Base-by-base conservation (phyloP, 2,113 vertebrate species). In the Ciconia stormi region DNA sequence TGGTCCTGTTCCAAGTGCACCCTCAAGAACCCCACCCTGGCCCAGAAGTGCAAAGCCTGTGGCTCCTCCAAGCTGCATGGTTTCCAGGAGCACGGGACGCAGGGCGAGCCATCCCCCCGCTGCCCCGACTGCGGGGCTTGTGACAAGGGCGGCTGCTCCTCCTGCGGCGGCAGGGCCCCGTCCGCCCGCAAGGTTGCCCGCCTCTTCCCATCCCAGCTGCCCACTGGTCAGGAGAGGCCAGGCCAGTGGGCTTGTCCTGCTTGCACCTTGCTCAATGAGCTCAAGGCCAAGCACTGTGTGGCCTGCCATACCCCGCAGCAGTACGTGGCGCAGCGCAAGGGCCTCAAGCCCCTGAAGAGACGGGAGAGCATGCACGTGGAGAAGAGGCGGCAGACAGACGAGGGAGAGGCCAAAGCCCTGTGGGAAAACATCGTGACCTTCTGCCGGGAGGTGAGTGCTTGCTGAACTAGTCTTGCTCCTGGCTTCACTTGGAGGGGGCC, bases 391-490 rank as follows among this genome's bases (percentile, higher is more conserved):
- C 99, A 99, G 85, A 99, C 99, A 0, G 99, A 99, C 0, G 99
- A 99, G 93, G 99, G 99, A 3, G 99, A 99, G 93, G 99, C 99
- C 98, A 99, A 99, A 93, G 99, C 99, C 32, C 98, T 99, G 22
- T 99, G 98, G 99, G 99, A 99, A 88, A 99, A 99, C 95, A 99
- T 99, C 1, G 99, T 99, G 95, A 98, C 98, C 96, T 99, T 99
- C 97, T 99, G 99, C 97, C 98, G 98, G 95, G 99, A 99, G 99
- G 99, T 99, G 97, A 98, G 99, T 72, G 52, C 40, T 56, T 16
- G 40, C 50, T 34, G 44, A 38, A 19, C 34, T 25, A 1, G 18
- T 23, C 78, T 47, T 29, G 17, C 27, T 69, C 36, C 73, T 36
- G 56, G 3, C 20, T 47, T 53, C 9, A 0, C 46, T 14, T 19